These are phyloP conservation scores for Paraescarpia echinospica DNA, from an alignment of 1,140 invertebrate genomes.

Conservation along the genomic window DNA sequence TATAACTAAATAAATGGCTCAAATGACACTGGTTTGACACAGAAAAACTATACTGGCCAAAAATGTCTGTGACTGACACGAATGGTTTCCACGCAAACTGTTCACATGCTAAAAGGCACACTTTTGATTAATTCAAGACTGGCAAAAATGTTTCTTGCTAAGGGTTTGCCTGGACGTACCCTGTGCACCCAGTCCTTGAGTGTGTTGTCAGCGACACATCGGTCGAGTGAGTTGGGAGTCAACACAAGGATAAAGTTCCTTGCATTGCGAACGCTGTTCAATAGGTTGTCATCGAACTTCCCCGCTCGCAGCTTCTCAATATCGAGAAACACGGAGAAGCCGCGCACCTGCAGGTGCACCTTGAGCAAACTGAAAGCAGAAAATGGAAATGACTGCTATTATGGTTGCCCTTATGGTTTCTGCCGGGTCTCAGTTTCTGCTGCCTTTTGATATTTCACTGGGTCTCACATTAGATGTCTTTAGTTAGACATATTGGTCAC, in stretches of 20 bases:
- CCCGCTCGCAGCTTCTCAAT: slow-evolving; percentile 61
- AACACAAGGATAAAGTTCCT: slow-evolving; percentile 96
- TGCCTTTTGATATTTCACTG: no score
- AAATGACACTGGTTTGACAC: no score
- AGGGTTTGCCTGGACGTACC: slow-evolving; percentile 65
- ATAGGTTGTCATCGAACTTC: slow-evolving; percentile 96
- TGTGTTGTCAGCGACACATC: slow-evolving; percentile 88
- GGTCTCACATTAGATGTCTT: no score
- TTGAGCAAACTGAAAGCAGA: slow-evolving; percentile 66
- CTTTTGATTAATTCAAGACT: no score
- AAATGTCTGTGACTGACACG: no score
- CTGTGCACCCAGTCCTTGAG: slow-evolving; percentile 99
- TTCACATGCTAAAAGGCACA: no score
- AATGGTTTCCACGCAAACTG: no score
- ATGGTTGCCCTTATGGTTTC: neutral
- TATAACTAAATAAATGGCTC: no score
- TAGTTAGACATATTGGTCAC: no score
- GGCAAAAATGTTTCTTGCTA: no score
- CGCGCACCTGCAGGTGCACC: slow-evolving; percentile 91
- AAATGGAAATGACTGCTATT: neutral
- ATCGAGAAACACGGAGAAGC: slow-evolving; percentile 63
- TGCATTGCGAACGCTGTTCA: slow-evolving; percentile 94
- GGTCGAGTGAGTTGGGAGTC: slow-evolving; percentile 90
- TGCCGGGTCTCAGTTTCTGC: no score
- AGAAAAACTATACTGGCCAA: no score